phyloP scores from a whole-genome alignment of 2,888 invertebrate species.

The Amphimallon solstitiale region DNA sequence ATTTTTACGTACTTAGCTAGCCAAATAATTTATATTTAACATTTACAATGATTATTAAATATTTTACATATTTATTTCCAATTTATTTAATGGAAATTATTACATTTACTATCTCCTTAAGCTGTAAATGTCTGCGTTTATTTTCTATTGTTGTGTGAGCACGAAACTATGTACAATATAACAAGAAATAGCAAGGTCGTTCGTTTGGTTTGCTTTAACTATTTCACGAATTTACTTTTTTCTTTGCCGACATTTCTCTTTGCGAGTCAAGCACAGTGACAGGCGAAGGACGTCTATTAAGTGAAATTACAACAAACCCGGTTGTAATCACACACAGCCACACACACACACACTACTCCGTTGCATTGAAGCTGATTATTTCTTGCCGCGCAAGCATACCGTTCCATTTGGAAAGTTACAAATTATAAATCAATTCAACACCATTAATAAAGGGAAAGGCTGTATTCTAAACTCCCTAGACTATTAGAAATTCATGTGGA shows the following conservation, averaged over 20 bases:
- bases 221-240: constrained; percentile 32
- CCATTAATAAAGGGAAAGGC: constrained; percentile 23
- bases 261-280: neutral
- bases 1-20: too few species aligned
- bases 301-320: constrained; percentile 1
- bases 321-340: neutral
- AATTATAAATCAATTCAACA: neutral
- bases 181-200: constrained; percentile 25
- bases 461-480: neutral
- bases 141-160: too few species aligned
- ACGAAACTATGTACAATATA: too few species aligned
- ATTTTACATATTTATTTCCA: too few species aligned
- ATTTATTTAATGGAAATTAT: too few species aligned
- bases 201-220: constrained; percentile 20
- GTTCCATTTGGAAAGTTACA: neutral
- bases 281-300: constrained; percentile 16
- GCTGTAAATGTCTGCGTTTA: too few species aligned
- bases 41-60: too few species aligned
- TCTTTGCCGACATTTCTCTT: constrained; percentile 17
- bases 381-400: neutral
- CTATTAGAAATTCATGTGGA: neutral
- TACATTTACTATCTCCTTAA: too few species aligned
- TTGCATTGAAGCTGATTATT: neutral
- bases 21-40: too few species aligned
- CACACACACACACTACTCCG: too few species aligned